Evolutionary conservation across 2,113 vertebrate species (phyloP), one percentile per base, ranked within the genome.

Genomic region (Sander lucioperca): DNA sequence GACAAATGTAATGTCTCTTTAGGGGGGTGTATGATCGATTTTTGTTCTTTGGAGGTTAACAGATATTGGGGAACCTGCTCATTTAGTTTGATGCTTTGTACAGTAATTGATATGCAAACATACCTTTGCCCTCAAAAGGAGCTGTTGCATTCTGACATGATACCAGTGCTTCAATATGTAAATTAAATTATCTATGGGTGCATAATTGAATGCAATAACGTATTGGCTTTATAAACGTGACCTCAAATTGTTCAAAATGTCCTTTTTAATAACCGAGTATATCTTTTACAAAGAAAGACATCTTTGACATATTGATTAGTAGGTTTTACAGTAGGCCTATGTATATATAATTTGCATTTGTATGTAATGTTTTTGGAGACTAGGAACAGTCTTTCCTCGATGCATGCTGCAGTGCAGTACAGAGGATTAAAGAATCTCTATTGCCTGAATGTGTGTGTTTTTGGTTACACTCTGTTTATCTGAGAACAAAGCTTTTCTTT

Each of bases 401-500:
- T 27, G 50, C 61, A 76, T 19, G 3, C 47, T 47, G 68, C 56
- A 39, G 25, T 33, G 68, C 23, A 11, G 36, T 2, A 16, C 39
- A 43, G 54, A 62, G 59, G 0, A 48, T 62, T 58, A 19, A 43
- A 36, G 50, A 3, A 47, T 68, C 3, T 33, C 36, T 62, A 7
- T 30, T 39, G 64, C 23, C 39, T 74, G 33, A 66, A 15, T 36
- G 1, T 66, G 23, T 72, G 71, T 65, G 61, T 74, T 64, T 80
- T 43, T 79, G 25, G 62, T 21, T 74, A 56, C 63, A 47, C 83
- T 77, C 30, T 65, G 53, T 54, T 27, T 4, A 50, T 84, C 57
- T 81, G 63, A 61, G 47, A 71, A 53, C 47, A 30, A 45, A 61
- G 78, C 79, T 74, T 83, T 89, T 86, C 73, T 83, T 6, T 79